Evolutionary conservation across 2,113 vertebrate species (phyloP), one percentile per base, ranked within the genome.

Genomic region (Indicator indicator): DNA sequence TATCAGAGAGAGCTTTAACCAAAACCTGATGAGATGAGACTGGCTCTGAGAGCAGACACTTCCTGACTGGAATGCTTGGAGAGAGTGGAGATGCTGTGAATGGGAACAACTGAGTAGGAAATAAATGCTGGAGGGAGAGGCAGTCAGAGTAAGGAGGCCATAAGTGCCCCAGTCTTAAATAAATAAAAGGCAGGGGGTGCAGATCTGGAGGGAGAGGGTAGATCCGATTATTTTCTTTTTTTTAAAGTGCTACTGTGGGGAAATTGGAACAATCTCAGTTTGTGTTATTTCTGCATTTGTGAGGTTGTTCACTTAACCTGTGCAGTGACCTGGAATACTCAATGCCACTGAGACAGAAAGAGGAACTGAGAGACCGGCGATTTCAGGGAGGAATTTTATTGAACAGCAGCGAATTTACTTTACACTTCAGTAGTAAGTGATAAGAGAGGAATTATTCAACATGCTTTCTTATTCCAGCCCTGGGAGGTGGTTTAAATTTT

Each of bases 251-350:
- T 78, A 14, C 96, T 84, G 76, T 75, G 79, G 85, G 95, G 95
- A 97, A 96, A 96, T 95, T 94, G 94, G 90, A 87, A 84, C 95
- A 95, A 86, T 76, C 93, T 96, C 75, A 64, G 94, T 96, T 96
- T 73, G 89, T 97, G 96, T 98, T 97, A 96, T 96, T 97, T 97
- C 96, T 95, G 94, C 96, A 86, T 97, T 96, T 96, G 96, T 88
- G 97, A 96, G 95, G 95, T 96, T 97, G 97, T 97, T 97, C 98
- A 91, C 94, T 98, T 98, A 98, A 95, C 98, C 97, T 95, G 97
- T 94, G 96, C 94, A 1, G 79, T 96, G 98, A 98, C 97, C 98
- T 97, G 97, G 93, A 98, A 95, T 94, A 68, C 54, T 96, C 94
- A 94, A 46, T n/a, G 26, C 95, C 90, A 83, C 48, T 6, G 86